Conservation (phyloP, 2,888 invertebrate species). For the Branchellion lobata region DNA sequence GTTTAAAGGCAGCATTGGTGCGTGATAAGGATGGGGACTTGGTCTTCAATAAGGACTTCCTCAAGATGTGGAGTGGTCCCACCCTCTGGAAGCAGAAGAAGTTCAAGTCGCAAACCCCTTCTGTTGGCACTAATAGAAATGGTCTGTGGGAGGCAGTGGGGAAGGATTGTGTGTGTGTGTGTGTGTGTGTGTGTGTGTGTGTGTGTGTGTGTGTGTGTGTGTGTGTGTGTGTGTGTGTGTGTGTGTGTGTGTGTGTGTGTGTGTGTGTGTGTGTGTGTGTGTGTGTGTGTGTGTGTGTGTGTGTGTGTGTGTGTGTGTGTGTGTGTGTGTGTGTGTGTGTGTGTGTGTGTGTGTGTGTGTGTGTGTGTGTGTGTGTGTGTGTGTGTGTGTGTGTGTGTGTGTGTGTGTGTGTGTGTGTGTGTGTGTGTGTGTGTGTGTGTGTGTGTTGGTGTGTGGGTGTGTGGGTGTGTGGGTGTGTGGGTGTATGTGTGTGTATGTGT, state of each 20-base stretch:
- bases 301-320: no score
- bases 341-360: no score
- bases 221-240: slow-evolving; percentile 15
- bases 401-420: no score
- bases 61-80: not conserved
- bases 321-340: no score
- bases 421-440: no score
- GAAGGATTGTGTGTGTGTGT: not conserved
- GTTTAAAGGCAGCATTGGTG: not conserved
- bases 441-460: no score
- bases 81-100: not conserved
- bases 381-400: no score
- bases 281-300: no score
- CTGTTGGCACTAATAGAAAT: not conserved
- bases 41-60: not conserved
- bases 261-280: not conserved
- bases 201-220: slow-evolving; percentile 6
- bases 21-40: not conserved
- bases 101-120: not conserved
- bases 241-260: slow-evolving; percentile 12
- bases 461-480: no score
- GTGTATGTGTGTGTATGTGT: no score
- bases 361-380: no score
- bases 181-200: not conserved
- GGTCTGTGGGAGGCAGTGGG: not conserved